These are phyloP conservation scores for Drosophila repletoides DNA, from an alignment of 1,140 invertebrate genomes.

Conservation along the genomic window DNA sequence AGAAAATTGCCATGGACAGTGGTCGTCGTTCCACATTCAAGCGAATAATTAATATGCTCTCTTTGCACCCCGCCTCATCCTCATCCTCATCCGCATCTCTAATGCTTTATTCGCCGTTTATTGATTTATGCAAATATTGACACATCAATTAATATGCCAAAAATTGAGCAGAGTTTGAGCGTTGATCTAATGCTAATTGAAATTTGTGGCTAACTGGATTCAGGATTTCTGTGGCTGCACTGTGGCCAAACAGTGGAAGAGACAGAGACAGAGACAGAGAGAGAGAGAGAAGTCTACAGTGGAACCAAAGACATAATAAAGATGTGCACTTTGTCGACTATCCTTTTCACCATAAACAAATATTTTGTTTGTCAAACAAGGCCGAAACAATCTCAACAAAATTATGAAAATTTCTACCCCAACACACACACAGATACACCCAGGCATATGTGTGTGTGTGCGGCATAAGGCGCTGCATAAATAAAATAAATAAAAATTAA, in stretches of 20 bases:
- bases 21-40: background rate
- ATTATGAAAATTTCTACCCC: slow-evolving; percentile 25
- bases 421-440: background rate
- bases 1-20: slow-evolving; percentile 8
- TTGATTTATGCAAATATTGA: slow-evolving; percentile 67
- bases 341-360: slow-evolving; percentile 54
- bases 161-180: slow-evolving; percentile 28
- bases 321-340: slow-evolving; percentile 2
- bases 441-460: slow-evolving; percentile 11
- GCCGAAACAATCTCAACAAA: slow-evolving; percentile 22
- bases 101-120: slow-evolving; percentile 12
- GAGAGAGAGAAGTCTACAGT: no score
- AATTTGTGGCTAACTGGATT: slow-evolving; percentile 55
- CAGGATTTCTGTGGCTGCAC: slow-evolving; percentile 6
- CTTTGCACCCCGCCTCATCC: background rate
- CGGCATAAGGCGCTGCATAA: slow-evolving; percentile 50
- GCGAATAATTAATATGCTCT: slow-evolving; percentile 10
- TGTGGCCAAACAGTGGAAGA: background rate
- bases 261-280: background rate
- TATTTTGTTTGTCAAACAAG: slow-evolving; percentile 59
- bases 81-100: background rate
- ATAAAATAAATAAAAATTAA: slow-evolving; percentile 75
- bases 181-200: slow-evolving; percentile 58
- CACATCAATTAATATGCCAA: slow-evolving; percentile 66
- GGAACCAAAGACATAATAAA: background rate